These are phyloP conservation scores for Leptosomus discolor DNA, from an alignment of 2,113 vertebrate genomes.

Conservation along the genomic window DNA sequence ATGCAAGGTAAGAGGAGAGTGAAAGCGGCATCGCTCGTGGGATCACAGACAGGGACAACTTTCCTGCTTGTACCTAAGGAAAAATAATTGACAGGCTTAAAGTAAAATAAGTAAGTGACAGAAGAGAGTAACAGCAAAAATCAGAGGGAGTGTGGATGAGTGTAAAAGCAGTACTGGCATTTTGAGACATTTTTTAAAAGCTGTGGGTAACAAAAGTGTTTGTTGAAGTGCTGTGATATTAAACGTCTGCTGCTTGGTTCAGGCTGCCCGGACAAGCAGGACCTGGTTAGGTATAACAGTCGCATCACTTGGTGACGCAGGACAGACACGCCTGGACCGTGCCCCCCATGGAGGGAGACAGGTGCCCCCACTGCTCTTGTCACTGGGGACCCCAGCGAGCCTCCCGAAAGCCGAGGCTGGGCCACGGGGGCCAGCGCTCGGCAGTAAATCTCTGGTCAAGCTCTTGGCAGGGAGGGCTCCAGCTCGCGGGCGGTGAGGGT, in stretches of 20 bases:
- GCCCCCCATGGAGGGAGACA: rapidly evolving
- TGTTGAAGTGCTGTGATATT: not conserved
- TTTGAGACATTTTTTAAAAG: not conserved
- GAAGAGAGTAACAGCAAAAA: not conserved
- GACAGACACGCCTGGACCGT: rapidly evolving
- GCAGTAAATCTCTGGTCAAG: no score
- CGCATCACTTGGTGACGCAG: not conserved
- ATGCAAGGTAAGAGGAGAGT: not conserved
- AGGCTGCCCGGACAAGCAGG: rapidly evolving
- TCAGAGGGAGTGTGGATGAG: not conserved
- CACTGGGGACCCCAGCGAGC: not conserved
- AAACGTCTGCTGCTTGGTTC: rapidly evolving
- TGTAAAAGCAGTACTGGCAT: not conserved
- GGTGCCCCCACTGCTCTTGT: not conserved
- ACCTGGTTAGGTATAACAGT: rapidly evolving
- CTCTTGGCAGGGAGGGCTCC: not conserved
- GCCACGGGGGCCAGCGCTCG: not conserved
- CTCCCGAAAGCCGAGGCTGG: not conserved
- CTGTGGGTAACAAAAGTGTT: not conserved
- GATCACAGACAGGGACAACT: not conserved
- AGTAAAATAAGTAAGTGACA: not conserved
- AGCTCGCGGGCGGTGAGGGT: rapidly evolving
- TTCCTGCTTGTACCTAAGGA: not conserved
- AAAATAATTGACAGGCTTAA: not conserved
- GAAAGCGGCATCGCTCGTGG: rapidly evolving